Conservation (phyloP, 2,888 invertebrate species). For the Hirtodrosophila histrioides region DNA sequence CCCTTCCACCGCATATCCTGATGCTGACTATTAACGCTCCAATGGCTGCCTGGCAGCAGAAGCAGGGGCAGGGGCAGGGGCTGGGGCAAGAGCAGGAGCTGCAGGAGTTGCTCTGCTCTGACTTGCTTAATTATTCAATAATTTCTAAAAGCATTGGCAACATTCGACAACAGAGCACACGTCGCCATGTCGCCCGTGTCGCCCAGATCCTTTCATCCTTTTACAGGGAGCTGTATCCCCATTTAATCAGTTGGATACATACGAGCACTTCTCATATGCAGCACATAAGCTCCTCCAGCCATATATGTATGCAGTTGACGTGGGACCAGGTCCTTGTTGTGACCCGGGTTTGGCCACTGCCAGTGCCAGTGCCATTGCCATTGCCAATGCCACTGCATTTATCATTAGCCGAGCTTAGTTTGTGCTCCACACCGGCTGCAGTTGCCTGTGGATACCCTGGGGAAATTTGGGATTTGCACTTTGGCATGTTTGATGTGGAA, state of each 20-base stretch:
- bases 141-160: slow-evolving; percentile 82
- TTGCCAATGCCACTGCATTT: slow-evolving; percentile 54
- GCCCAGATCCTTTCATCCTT: slow-evolving; percentile 69
- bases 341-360: slow-evolving; percentile 1
- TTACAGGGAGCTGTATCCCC: slow-evolving; percentile 19
- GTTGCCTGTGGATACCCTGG: slow-evolving; percentile 1
- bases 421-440: slow-evolving; percentile 2
- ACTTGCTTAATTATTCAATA: slow-evolving; percentile 83
- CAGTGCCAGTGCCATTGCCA: too few relatives aligned
- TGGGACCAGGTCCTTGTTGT: too few relatives aligned
- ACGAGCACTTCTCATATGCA: background rate
- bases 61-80: too few relatives aligned
- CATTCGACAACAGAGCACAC: slow-evolving; percentile 48
- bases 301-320: too few relatives aligned
- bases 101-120: slow-evolving; percentile 68
- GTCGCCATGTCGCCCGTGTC: slow-evolving; percentile 18
- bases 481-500: slow-evolving; percentile 76
- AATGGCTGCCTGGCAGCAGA: slow-evolving; percentile 14
- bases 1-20: slow-evolving; percentile 2
- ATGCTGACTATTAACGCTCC: slow-evolving; percentile 60
- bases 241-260: background rate
- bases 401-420: slow-evolving; percentile 71
- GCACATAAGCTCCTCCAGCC: too few relatives aligned
- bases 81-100: slow-evolving; percentile 49
- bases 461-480: slow-evolving; percentile 66